phyloP scores from a whole-genome alignment of 2,888 invertebrate species.

The Idaea straminata region DNA sequence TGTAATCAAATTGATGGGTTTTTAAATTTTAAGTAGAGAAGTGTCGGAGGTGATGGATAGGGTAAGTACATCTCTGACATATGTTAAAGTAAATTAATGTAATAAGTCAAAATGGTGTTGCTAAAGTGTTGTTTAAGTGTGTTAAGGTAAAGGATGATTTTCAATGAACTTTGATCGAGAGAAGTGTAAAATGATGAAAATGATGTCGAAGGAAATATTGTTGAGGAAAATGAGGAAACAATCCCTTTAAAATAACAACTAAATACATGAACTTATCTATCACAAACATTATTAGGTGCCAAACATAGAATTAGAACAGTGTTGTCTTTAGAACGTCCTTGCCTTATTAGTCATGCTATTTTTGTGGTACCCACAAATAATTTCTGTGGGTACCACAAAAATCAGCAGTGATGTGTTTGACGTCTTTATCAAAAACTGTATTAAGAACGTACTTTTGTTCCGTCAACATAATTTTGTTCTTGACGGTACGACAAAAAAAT shows the following conservation, averaged over 20 bases:
- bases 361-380: too few relatives aligned
- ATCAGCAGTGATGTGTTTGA: too few relatives aligned
- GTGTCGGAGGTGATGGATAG: constrained; percentile 15
- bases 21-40: constrained; percentile 33
- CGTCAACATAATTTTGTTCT: too few relatives aligned
- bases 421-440: too few relatives aligned
- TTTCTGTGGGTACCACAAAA: too few relatives aligned
- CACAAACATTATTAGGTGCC: too few relatives aligned
- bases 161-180: background rate
- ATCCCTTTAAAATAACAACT: background rate
- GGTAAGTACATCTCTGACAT: constrained; percentile 8
- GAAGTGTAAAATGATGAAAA: background rate
- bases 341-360: too few relatives aligned
- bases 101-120: constrained; percentile 51
- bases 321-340: too few relatives aligned
- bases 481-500: background rate
- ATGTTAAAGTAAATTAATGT: constrained; percentile 25
- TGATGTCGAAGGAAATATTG: background rate
- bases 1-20: constrained; percentile 34
- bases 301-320: too few relatives aligned
- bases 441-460: too few relatives aligned
- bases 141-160: background rate
- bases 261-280: too few relatives aligned
- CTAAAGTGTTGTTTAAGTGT: constrained; percentile 24
- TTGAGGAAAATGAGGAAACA: background rate